Evolutionary conservation across 2,888 invertebrate genomes (phyloP).

Genomic region (Apotomis turbidana): DNA sequence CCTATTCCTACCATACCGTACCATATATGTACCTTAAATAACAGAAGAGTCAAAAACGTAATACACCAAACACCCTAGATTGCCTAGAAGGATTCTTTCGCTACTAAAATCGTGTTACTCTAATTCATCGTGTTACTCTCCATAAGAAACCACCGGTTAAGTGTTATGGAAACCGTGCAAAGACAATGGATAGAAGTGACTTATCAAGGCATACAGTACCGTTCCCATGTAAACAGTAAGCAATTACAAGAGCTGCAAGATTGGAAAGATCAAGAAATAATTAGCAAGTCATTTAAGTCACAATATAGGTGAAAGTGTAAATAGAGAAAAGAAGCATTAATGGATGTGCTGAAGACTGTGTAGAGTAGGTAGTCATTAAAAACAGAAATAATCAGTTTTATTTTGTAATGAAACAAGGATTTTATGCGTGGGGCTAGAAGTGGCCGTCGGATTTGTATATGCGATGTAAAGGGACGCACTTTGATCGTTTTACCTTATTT

Average conservation of each 20-base stretch:
- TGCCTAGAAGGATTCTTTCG: too few species aligned
- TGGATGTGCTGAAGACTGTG: conserved; percentile 12
- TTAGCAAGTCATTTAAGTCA: conserved; percentile 5
- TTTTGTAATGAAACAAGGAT: background rate
- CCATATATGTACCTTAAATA: too few species aligned
- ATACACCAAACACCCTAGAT: too few species aligned
- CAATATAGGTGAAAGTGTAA: conserved; percentile 30
- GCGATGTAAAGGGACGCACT: too few species aligned
- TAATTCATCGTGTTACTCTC: too few species aligned
- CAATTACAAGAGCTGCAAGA: conserved; percentile 12
- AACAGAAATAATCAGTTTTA: background rate
- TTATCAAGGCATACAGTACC: conserved; percentile 11
- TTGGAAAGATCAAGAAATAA: conserved; percentile 22
- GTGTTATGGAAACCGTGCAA: conserved; percentile 21
- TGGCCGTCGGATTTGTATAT: too few species aligned
- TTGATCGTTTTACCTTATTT: too few species aligned
- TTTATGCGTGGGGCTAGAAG: background rate
- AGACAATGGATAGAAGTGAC: conserved; percentile 16
- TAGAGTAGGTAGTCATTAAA: conserved; percentile 24
- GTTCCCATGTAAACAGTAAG: background rate
- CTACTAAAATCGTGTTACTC: too few species aligned
- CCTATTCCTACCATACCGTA: too few species aligned
- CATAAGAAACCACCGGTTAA: background rate
- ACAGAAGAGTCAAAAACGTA: too few species aligned
- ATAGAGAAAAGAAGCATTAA: conserved; percentile 31